Evolutionary conservation across 2,113 vertebrate species (phyloP), one percentile per base, ranked within the genome.

Genomic region (Lontra canadensis): DNA sequence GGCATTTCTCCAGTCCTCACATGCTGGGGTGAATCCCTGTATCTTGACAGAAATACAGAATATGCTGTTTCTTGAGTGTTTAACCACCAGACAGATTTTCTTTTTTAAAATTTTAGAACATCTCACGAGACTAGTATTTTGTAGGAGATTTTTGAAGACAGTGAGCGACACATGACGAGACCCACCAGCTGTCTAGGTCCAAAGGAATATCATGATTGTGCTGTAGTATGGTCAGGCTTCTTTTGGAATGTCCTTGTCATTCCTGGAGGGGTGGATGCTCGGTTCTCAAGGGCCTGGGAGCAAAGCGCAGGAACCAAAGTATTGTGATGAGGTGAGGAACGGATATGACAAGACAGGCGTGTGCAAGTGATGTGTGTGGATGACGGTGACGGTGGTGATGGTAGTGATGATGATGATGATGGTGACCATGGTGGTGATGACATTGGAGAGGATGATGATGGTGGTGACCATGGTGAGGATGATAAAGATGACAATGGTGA

Each of bases 351-450:
- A 78, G 74, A 14, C 29, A 23, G 69, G 65, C 3, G 8, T 10
- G 17, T 59, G 71, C 31, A 25, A 23, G 20, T 71, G 67, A 21
- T 36, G 67, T 36, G 18, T 36, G 67, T 6, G 5, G 31, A 36
- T 23, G 92, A 0, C 21, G 49, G 15, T 23, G 17, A 23, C 47
- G 15, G 55, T 34, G 7, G 3, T 42, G 82, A 7, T 15, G n/a
- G 20, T 13, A 17, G 1, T 31, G 25, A 0, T 8, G 52, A 1
- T 8, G 23, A 2, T 10, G 17, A 10, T 36, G 18, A 2, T 36
- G n/a, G 1, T 49, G 25, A 13, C 7, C 9, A 7, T 47, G 39
- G 6, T 78, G 4, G 3, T 26, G 29, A 12, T 39, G 57, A 13
- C 5, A 7, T 2, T 20, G 23, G 4, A 29, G 87, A 3, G 4